Evolutionary conservation across 1,140 invertebrate genomes (phyloP).

Genomic region (Diabrotica virgifera): DNA sequence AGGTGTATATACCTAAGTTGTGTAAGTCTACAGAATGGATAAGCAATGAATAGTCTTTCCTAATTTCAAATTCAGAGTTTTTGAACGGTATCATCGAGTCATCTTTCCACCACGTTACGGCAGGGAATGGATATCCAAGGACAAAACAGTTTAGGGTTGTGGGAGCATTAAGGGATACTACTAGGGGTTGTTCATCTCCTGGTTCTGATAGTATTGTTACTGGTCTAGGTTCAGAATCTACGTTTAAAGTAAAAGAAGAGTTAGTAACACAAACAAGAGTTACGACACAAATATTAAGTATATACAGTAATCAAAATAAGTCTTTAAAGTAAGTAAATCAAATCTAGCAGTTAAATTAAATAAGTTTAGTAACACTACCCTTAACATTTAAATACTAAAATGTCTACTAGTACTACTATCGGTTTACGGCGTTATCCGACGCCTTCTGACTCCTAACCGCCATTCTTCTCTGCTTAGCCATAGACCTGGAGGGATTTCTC

Average conservation of each 20-base stretch:
- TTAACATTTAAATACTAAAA: too few species aligned
- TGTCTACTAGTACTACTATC: too few species aligned
- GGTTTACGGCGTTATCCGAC: too few species aligned
- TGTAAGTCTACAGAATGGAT: slow-evolving; percentile 68
- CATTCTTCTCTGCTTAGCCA: too few species aligned
- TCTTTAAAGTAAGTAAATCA: too few species aligned
- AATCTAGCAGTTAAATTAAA: too few species aligned
- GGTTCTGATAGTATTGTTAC: slow-evolving; percentile 51
- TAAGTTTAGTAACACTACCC: too few species aligned
- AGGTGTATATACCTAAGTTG: slow-evolving; percentile 79
- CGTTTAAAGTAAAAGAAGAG: slow-evolving; percentile 20
- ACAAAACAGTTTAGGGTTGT: slow-evolving; percentile 76
- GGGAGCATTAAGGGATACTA: slow-evolving; percentile 68
- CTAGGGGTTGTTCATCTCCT: slow-evolving; percentile 43
- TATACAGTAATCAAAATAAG: too few species aligned
- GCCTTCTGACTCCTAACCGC: too few species aligned
- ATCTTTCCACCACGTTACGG: slow-evolving; percentile 85
- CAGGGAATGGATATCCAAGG: slow-evolving; percentile 75
- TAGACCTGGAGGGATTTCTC: too few species aligned
- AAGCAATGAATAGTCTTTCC: slow-evolving; percentile 68
- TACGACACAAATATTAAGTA: not conserved
- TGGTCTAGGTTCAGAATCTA: slow-evolving; percentile 53
- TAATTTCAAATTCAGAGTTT: slow-evolving; percentile 69
- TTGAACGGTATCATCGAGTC: slow-evolving; percentile 64
- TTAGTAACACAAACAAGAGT: slow-evolving; percentile 10